Conservation (phyloP, 2,888 invertebrate species). For the Aelia acuminata region DNA sequence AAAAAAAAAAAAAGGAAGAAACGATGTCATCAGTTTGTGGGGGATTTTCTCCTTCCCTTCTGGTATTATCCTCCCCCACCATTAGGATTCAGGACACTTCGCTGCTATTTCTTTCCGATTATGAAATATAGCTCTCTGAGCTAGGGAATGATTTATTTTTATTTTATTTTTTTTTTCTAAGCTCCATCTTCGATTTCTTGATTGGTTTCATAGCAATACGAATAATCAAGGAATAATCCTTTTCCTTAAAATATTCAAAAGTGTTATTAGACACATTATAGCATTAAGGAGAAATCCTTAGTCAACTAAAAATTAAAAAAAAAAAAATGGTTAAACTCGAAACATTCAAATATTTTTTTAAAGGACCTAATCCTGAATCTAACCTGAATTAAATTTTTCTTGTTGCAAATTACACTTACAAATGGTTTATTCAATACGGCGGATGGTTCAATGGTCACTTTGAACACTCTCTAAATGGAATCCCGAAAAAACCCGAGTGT, state of each 20-base stretch:
- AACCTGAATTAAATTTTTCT: no score
- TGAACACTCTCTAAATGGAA: no score
- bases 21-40: neutral
- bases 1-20: neutral
- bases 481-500: no score
- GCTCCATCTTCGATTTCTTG: neutral
- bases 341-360: no score
- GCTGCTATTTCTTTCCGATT: constrained; percentile 5
- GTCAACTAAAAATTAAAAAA: no score
- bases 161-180: neutral
- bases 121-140: neutral
- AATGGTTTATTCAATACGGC: no score
- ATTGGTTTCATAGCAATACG: neutral
- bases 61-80: neutral
- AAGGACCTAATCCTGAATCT: no score
- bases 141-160: neutral
- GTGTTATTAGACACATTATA: neutral
- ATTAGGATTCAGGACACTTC: neutral
- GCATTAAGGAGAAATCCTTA: no score
- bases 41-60: neutral
- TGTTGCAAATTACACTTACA: no score
- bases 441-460: no score
- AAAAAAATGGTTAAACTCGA: no score
- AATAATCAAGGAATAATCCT: neutral
- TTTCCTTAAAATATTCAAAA: neutral